Percentiles rank a stretch among this genome's conserved stretches.
Conservation (phyloP, 2,113 vertebrate genomes). For the Tachysurus vachellii region DNA sequence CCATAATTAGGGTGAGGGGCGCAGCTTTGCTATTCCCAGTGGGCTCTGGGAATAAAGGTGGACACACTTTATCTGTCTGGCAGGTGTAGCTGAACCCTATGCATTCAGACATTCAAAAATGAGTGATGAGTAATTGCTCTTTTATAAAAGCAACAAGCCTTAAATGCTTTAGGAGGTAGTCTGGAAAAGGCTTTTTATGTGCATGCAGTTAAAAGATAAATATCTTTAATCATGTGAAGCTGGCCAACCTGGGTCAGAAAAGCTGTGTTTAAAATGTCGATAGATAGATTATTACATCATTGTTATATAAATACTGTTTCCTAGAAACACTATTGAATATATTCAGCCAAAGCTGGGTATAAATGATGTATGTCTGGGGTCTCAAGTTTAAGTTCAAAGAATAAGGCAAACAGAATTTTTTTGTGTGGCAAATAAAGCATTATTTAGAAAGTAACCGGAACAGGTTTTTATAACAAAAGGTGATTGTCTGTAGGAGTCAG, state of each 20-base stretch:
- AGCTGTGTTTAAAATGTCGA: conserved; percentile 9
- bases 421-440: neutral
- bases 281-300: neutral
- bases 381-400: conserved; percentile 13
- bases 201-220: neutral
- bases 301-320: conserved; percentile 2
- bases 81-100: conserved; percentile 47
- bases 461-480: neutral
- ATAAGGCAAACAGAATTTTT: neutral
- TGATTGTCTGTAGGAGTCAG: neutral
- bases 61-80: conserved; percentile 42
- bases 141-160: conserved; percentile 42
- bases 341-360: neutral
- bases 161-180: conserved; percentile 32
- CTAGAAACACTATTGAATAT: neutral
- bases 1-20: conserved; percentile 51
- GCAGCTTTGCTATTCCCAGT: conserved; percentile 42
- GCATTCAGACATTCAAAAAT: conserved; percentile 48
- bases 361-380: neutral
- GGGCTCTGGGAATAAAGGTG: conserved; percentile 47
- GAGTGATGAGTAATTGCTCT: conserved; percentile 49
- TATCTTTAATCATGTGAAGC: conserved; percentile 52
- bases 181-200: conserved; percentile 11
- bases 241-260: conserved; percentile 3
- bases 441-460: neutral